Percentiles rank a stretch among this genome's conserved stretches.
Evolutionary conservation across 2,888 invertebrate genomes (phyloP).

Genomic region (Agriopis aurantiaria): DNA sequence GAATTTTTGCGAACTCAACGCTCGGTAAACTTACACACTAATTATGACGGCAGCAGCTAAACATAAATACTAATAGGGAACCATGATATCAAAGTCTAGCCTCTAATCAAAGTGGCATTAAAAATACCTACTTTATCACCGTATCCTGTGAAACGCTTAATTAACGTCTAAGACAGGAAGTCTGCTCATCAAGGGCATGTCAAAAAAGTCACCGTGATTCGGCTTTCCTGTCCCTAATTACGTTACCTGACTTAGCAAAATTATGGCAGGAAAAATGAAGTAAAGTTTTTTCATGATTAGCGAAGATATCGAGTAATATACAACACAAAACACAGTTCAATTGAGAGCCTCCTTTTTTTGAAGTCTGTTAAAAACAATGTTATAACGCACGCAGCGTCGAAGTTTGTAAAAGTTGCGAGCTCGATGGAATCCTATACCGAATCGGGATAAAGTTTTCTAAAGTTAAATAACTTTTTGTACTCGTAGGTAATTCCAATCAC

Average conservation of each 20-base stretch:
- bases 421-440: neutral
- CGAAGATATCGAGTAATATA: too few relatives aligned
- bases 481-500: neutral
- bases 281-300: too few relatives aligned
- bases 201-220: slow-evolving; percentile 6
- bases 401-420: neutral
- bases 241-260: neutral
- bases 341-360: too few relatives aligned
- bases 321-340: too few relatives aligned
- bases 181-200: slow-evolving; percentile 10
- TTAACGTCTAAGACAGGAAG: slow-evolving; percentile 4
- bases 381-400: neutral
- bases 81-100: too few relatives aligned
- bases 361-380: too few relatives aligned
- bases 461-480: neutral
- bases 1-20: too few relatives aligned
- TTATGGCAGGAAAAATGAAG: neutral
- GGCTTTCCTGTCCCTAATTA: slow-evolving; percentile 1
- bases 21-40: too few relatives aligned
- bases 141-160: slow-evolving; percentile 4
- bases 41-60: too few relatives aligned
- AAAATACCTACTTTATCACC: neutral
- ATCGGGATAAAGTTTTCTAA: neutral
- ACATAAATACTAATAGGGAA: too few relatives aligned
- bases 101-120: too few relatives aligned